Evolutionary conservation across 1,140 invertebrate genomes (phyloP).

Genomic region (Penaeus indicus): DNA sequence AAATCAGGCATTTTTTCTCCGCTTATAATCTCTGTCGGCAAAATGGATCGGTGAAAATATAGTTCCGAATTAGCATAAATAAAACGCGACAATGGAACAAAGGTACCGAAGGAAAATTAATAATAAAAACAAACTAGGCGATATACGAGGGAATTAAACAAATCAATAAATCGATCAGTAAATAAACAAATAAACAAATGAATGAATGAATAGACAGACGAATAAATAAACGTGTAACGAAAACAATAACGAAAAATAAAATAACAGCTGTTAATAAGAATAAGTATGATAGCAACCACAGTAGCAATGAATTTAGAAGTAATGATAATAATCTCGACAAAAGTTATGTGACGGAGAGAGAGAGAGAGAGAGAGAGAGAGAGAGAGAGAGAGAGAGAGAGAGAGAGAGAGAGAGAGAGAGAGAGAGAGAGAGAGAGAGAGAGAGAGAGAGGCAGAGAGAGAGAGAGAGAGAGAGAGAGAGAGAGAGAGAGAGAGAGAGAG

Average conservation of each 20-base stretch:
- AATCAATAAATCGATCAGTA: background rate
- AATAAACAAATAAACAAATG: background rate
- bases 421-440: constrained; percentile 24
- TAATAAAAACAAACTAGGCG: too few species aligned
- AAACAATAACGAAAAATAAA: background rate
- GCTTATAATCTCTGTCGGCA: too few species aligned
- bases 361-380: background rate
- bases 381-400: constrained; percentile 5
- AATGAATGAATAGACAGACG: background rate
- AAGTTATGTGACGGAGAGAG: background rate
- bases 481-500: too few species aligned
- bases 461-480: constrained; percentile 1
- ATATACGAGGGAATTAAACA: background rate
- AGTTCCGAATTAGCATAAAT: too few species aligned
- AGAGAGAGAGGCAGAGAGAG: constrained; percentile 25
- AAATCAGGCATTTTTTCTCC: too few species aligned
- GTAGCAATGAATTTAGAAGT: too few species aligned
- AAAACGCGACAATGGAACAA: too few species aligned
- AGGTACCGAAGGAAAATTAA: too few species aligned
- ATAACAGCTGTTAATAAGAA: background rate
- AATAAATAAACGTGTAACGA: background rate
- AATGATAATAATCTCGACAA: too few species aligned
- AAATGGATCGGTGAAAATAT: too few species aligned
- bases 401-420: constrained; percentile 16
- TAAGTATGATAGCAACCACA: background rate